A percentile compares a stretch with the other conserved stretches of the same genome.
These are phyloP conservation scores for Melanogrammus aeglefinus DNA, from an alignment of 2,797 vertebrate species.

Conservation along the genomic window DNA sequence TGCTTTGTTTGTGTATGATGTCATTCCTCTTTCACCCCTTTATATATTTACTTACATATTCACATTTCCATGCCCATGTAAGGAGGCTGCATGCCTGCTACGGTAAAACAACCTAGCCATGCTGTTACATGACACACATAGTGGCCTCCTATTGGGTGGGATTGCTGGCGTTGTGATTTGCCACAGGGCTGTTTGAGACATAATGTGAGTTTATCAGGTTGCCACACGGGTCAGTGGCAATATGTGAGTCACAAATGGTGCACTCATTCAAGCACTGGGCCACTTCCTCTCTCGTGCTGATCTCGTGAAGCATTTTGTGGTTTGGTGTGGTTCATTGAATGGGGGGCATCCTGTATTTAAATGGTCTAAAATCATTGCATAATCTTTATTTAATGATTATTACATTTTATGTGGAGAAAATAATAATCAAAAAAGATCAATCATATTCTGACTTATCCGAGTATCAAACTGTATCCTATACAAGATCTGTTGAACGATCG, in stretches of 20 bases:
- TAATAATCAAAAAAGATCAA: background rate
- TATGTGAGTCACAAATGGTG: slow-evolving; percentile 64
- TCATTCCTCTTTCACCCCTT: background rate
- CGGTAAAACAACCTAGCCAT: slow-evolving; percentile 30
- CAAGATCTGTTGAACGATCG: no score
- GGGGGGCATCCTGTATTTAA: background rate
- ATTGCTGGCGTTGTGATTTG: slow-evolving; percentile 51
- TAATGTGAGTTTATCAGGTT: slow-evolving; percentile 72
- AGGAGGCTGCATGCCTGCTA: slow-evolving; percentile 30
- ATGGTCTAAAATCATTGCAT: background rate
- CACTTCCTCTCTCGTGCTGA: slow-evolving; percentile 49
- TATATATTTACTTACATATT: background rate
- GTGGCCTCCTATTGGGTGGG: slow-evolving; percentile 53
- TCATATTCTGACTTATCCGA: background rate
- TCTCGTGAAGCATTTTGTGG: slow-evolving; percentile 5
- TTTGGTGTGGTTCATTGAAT: background rate
- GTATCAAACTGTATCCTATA: no score
- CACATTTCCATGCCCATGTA: slow-evolving; percentile 52
- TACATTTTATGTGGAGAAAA: background rate
- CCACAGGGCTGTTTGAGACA: slow-evolving; percentile 59
- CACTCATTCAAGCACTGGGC: slow-evolving; percentile 43
- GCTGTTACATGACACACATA: slow-evolving; percentile 54
- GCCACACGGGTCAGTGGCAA: slow-evolving; percentile 65
- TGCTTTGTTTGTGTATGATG: background rate
- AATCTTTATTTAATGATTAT: background rate